Evolutionary conservation across 2,888 invertebrate genomes (phyloP).

Genomic region (Itoplectis maculator): DNA sequence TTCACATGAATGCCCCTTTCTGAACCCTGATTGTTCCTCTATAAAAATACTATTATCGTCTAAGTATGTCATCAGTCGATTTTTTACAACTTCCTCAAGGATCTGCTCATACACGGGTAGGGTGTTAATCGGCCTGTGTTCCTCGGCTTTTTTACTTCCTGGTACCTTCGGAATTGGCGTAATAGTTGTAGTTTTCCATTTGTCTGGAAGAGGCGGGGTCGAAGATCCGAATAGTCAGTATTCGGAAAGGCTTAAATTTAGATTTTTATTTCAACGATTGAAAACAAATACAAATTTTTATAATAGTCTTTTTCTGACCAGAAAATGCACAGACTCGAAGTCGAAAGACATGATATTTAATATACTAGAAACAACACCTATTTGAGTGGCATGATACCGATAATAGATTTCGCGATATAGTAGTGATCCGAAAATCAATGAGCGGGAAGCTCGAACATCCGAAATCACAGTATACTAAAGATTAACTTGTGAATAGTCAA

Average conservation of each 20-base stretch:
- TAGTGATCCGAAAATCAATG: background rate
- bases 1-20: too few relatives aligned
- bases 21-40: too few relatives aligned
- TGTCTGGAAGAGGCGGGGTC: background rate
- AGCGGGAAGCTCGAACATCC: background rate
- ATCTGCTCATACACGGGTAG: too few relatives aligned
- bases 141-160: too few relatives aligned
- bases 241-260: conserved; percentile 6
- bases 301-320: too few relatives aligned
- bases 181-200: too few relatives aligned
- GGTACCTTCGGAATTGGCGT: too few relatives aligned
- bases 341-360: background rate
- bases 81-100: too few relatives aligned
- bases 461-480: conserved; percentile 3
- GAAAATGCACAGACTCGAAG: background rate
- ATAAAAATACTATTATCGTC: too few relatives aligned
- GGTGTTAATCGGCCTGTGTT: too few relatives aligned
- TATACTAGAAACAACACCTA: background rate
- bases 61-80: too few relatives aligned
- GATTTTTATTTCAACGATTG: background rate
- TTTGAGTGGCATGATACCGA: background rate
- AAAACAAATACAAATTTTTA: background rate
- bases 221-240: background rate
- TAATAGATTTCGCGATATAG: background rate
- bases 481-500: background rate